Evolutionary conservation across 2,888 invertebrate species (phyloP).

Genomic region (Leptinotarsa haldemani): DNA sequence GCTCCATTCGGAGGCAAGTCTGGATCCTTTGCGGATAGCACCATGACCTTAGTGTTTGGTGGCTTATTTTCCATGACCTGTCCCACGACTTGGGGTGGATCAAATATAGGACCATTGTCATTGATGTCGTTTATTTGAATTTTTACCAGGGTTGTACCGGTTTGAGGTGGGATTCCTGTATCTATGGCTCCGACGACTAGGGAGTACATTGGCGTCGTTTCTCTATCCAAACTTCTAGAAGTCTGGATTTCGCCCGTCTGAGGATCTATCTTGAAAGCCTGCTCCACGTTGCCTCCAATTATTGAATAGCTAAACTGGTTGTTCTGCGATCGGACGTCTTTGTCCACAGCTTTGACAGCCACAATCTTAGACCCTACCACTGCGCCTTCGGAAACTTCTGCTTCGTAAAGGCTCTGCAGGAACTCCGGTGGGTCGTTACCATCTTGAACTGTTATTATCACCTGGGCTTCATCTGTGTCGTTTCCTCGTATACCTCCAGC

Average conservation of each 20-base stretch:
- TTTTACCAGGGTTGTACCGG: conserved; percentile 87
- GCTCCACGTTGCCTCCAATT: conserved; percentile 83
- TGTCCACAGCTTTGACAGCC: conserved; percentile 88
- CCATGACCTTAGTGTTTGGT: conserved; percentile 84
- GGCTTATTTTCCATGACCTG: conserved; percentile 89
- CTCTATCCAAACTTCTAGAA: conserved; percentile 81
- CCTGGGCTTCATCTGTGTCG: conserved; percentile 95
- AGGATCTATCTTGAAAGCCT: conserved; percentile 89
- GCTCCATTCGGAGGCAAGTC: conserved; percentile 92
- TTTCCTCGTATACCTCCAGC: conserved; percentile 93
- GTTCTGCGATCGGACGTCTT: conserved; percentile 90
- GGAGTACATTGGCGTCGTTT: conserved; percentile 79
- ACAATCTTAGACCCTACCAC: conserved; percentile 78
- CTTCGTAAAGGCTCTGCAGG: conserved; percentile 80
- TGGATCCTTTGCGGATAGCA: conserved; percentile 87
- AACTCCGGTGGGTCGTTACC: conserved; percentile 97
- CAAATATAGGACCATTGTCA: conserved; percentile 91
- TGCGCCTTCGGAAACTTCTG: conserved; percentile 85
- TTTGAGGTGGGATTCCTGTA: conserved; percentile 89
- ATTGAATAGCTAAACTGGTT: conserved; percentile 93
- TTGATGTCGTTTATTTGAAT: conserved; percentile 89
- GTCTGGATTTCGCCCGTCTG: conserved; percentile 87
- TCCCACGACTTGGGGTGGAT: conserved; percentile 77
- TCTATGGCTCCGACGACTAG: conserved; percentile 89
- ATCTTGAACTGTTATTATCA: conserved; percentile 93